Evolutionary conservation across 1,140 invertebrate genomes (phyloP).

Genomic region (Rhyzopertha dominica): DNA sequence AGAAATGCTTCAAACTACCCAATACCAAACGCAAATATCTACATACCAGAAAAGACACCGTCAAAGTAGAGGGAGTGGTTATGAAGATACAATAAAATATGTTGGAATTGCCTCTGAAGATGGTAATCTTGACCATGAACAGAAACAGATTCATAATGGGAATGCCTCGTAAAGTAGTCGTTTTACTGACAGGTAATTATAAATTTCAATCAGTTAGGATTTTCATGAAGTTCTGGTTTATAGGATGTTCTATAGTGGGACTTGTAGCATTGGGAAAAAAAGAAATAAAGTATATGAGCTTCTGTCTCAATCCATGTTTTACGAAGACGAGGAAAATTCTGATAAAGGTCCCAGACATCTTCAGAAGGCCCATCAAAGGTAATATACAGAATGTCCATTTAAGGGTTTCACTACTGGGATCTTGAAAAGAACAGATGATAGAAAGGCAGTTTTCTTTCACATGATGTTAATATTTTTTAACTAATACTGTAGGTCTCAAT

Average conservation of each 20-base stretch:
- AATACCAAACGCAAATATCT: conserved; percentile 52
- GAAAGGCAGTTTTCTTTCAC: too few relatives aligned
- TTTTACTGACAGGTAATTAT: conserved; percentile 61
- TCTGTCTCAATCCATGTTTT: conserved; percentile 28
- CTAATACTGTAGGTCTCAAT: too few relatives aligned
- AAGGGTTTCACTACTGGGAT: too few relatives aligned
- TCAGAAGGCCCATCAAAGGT: conserved; percentile 54
- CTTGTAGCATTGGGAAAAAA: conserved; percentile 40
- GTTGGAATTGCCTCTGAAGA: conserved; percentile 48
- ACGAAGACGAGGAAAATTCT: conserved; percentile 51
- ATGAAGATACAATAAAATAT: conserved; percentile 51
- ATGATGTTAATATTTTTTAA: too few relatives aligned
- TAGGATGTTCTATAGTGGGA: conserved; percentile 45
- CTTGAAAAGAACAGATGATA: too few relatives aligned
- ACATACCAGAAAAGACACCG: conserved; percentile 49
- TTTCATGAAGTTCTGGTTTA: conserved; percentile 3
- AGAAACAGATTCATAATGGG: conserved; percentile 63
- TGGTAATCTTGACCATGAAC: conserved; percentile 62
- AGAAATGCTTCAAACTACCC: conserved; percentile 54
- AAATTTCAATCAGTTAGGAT: conserved; percentile 4
- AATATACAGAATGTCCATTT: conserved; percentile 17
- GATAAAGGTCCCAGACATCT: conserved; percentile 60
- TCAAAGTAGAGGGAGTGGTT: conserved; percentile 54
- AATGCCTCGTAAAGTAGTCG: conserved; percentile 66
- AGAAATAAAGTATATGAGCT: conserved; percentile 46